phyloP scores from a whole-genome alignment of 1,140 invertebrate species.

The Drosophila chauvacae region DNA sequence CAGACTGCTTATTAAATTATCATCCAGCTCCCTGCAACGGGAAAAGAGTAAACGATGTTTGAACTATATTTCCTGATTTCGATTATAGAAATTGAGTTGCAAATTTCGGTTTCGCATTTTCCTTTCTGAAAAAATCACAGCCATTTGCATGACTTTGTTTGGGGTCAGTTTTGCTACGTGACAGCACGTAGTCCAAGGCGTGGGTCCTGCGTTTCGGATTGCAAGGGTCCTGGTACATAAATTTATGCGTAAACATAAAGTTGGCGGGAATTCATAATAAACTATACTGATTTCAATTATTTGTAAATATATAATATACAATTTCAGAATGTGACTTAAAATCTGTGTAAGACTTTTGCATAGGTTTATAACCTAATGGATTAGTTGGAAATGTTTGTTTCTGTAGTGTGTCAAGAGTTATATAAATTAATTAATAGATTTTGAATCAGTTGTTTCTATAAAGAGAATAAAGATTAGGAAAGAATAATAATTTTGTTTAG shows the following conservation, averaged over 20 bases:
- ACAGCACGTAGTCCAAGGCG: slow-evolving; percentile 51
- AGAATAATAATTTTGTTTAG: background rate
- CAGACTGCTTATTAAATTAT: slow-evolving; percentile 89
- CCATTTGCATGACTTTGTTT: slow-evolving; percentile 51
- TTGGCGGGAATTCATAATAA: slow-evolving; percentile 41
- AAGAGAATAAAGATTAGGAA: too few species aligned
- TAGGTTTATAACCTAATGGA: background rate
- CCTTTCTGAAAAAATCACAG: slow-evolving; percentile 3
- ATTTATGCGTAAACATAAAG: slow-evolving; percentile 70
- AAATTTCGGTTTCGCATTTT: slow-evolving; percentile 32
- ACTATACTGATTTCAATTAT: slow-evolving; percentile 69
- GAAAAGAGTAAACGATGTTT: slow-evolving; percentile 55
- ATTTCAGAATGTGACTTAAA: background rate
- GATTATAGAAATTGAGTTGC: slow-evolving; percentile 62
- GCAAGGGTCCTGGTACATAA: slow-evolving; percentile 28
- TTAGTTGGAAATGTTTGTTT: background rate
- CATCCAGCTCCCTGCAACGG: slow-evolving; percentile 89
- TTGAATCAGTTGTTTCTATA: background rate
- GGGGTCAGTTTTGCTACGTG: slow-evolving; percentile 68
- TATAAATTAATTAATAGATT: too few species aligned
- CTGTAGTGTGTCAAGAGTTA: background rate
- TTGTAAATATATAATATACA: slow-evolving; percentile 16
- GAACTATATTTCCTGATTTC: slow-evolving; percentile 51
- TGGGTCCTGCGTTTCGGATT: slow-evolving; percentile 45
- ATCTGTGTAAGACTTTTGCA: background rate